Conservation (phyloP, 2,113 vertebrate genomes). For the Tragelaphus imberbis region DNA sequence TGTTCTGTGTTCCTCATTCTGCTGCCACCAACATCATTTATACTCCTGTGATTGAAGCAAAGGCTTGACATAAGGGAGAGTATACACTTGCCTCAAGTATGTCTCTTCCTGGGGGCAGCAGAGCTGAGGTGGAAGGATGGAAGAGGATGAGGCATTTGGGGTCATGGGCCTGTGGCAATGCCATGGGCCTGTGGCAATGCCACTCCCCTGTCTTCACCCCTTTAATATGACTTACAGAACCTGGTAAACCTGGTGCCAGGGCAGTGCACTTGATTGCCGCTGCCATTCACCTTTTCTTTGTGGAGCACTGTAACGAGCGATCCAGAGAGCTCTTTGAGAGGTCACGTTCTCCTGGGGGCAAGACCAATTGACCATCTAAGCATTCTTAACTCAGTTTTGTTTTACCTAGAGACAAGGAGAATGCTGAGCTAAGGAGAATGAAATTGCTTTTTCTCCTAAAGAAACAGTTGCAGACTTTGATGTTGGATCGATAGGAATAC, state of each 20-base stretch:
- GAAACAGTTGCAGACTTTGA: neutral
- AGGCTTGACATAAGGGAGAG: neutral
- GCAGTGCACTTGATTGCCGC: no score
- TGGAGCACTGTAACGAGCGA: neutral
- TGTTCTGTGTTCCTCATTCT: neutral
- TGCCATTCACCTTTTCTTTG: neutral
- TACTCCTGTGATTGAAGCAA: neutral
- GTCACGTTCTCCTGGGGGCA: neutral
- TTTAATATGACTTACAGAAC: neutral
- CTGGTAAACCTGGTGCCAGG: neutral
- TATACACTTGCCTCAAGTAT: neutral
- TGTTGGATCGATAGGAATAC: neutral
- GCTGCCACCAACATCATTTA: neutral
- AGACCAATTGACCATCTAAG: neutral
- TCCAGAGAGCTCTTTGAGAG: neutral
- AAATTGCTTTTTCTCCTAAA: neutral
- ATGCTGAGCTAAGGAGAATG: slow-evolving; percentile 4
- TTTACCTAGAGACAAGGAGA: slow-evolving; percentile 15
- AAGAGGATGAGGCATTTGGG: neutral
- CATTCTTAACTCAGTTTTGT: neutral
- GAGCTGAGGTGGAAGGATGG: neutral
- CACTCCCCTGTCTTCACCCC: neutral
- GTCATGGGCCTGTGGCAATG: neutral
- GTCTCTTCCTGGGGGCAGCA: neutral
- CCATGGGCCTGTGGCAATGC: no score